phyloP scores from a whole-genome alignment of 2,797 vertebrate genomes.

The Cheirogaleus major region DNA sequence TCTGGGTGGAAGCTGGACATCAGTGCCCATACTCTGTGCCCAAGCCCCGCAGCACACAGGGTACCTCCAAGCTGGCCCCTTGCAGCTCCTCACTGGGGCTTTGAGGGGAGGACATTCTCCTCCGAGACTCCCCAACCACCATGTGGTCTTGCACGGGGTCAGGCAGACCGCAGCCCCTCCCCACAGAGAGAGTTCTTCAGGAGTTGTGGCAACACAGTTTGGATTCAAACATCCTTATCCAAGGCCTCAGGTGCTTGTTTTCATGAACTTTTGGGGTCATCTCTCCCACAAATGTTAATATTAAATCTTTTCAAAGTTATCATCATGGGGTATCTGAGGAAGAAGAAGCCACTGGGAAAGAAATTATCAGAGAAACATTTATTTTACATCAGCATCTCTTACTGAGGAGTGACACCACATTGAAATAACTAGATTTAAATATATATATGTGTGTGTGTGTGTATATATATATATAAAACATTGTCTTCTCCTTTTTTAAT shows the following conservation, averaged over 20 bases:
- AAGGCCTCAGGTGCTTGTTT: background rate
- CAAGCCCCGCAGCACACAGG: too few relatives aligned
- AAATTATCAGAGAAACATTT: background rate
- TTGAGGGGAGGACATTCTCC: background rate
- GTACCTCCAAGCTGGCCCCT: background rate
- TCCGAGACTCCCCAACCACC: background rate
- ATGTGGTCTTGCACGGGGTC: background rate
- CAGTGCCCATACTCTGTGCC: background rate
- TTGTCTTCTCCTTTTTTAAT: background rate
- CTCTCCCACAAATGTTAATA: background rate
- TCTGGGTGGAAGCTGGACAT: background rate
- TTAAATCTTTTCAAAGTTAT: background rate
- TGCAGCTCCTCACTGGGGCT: background rate
- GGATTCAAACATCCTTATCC: background rate
- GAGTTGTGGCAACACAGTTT: background rate
- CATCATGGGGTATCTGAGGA: background rate
- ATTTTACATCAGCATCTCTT: background rate
- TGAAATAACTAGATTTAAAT: background rate
- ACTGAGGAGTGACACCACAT: background rate
- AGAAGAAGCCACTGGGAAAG: background rate
- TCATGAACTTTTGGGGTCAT: background rate
- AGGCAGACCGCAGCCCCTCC: background rate
- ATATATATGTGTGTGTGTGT: too few relatives aligned
- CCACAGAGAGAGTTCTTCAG: background rate
- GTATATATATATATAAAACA: background rate